Percentiles rank a stretch among this genome's conserved stretches.
These are phyloP conservation scores for Molorchus minor DNA, from an alignment of 2,888 invertebrate species.

Conservation along the genomic window DNA sequence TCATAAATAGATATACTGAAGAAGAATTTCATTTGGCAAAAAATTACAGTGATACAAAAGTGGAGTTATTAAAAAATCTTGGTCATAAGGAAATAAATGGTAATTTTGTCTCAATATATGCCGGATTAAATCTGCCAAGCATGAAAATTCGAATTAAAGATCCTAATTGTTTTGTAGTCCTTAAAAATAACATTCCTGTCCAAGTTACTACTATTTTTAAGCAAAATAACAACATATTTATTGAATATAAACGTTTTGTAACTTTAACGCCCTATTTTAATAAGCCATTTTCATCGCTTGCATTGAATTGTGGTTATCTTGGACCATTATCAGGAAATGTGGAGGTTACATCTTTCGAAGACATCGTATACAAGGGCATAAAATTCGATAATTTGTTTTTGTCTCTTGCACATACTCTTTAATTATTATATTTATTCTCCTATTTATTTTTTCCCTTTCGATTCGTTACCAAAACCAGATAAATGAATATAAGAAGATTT, in stretches of 20 bases:
- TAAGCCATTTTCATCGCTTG: not conserved
- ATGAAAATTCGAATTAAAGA: constrained; percentile 6
- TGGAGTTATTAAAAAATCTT: not conserved
- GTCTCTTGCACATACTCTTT: constrained; percentile 1
- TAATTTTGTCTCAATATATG: constrained; percentile 4
- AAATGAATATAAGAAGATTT: no score
- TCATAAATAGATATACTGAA: constrained; percentile 8
- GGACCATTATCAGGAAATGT: not conserved
- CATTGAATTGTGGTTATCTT: not conserved
- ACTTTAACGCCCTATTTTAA: not conserved
- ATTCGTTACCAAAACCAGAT: not conserved
- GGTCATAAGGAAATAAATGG: not conserved
- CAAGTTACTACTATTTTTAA: not conserved
- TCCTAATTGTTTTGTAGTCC: constrained; percentile 3
- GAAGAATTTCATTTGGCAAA: not conserved
- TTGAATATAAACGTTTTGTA: constrained; percentile 6
- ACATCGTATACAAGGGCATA: not conserved
- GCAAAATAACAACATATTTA: not conserved
- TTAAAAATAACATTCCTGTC: not conserved
- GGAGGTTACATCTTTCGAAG: not conserved
- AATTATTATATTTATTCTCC: not conserved
- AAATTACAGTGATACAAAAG: not conserved
- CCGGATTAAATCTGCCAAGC: not conserved
- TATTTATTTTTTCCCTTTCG: not conserved
- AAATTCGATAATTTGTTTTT: constrained; percentile 1